Conservation (phyloP, 2,797 vertebrate genomes). For the Anableps anableps region DNA sequence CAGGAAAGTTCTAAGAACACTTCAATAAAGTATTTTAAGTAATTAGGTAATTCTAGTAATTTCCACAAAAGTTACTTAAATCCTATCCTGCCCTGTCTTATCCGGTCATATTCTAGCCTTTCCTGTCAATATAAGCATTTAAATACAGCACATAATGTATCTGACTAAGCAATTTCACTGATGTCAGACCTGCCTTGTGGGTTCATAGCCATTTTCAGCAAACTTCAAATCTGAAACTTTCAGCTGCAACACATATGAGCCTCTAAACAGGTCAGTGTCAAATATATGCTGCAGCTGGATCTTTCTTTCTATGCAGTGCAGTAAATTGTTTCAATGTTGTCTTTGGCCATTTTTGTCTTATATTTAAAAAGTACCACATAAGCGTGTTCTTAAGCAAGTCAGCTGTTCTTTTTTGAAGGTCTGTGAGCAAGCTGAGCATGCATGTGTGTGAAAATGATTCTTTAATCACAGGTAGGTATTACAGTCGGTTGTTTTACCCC, state of each 20-base stretch:
- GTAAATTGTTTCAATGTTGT: background rate
- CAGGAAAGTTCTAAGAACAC: background rate
- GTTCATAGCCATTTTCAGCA: background rate
- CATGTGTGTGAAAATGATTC: background rate
- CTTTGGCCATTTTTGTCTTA: conserved; percentile 12
- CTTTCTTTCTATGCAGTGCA: conserved; percentile 26
- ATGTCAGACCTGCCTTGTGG: conserved; percentile 9
- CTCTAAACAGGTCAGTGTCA: conserved; percentile 18
- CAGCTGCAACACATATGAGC: background rate
- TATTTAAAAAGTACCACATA: background rate
- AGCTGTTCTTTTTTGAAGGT: background rate
- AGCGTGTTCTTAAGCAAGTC: background rate
- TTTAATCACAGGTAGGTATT: conserved; percentile 28
- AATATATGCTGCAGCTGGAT: conserved; percentile 67
- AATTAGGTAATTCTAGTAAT: no score
- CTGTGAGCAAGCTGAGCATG: background rate
- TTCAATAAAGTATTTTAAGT: background rate
- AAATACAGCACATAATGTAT: conserved; percentile 7
- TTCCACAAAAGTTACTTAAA: background rate
- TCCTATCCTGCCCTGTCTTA: background rate
- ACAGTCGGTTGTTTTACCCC: conserved; percentile 62
- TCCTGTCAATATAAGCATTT: conserved; percentile 17
- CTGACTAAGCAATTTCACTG: conserved; percentile 29
- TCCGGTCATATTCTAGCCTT: no score
- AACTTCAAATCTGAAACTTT: background rate